Conservation (phyloP, 2,113 vertebrate species). For the Pituophis catenifer region DNA sequence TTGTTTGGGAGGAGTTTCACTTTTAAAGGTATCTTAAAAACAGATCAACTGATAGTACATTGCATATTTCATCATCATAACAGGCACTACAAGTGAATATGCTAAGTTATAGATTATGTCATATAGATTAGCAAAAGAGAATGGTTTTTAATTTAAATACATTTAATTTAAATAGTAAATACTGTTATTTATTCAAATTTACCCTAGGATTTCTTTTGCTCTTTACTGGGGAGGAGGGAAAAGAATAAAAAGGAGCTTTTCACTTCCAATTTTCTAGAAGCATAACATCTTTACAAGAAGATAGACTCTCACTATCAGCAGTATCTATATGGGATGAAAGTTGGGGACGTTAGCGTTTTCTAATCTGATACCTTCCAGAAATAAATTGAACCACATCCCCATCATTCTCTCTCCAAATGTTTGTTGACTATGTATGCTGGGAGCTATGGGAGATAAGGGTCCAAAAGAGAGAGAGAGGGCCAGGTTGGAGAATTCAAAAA, state of each 20-base stretch:
- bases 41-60: background rate
- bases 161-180: background rate
- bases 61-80: background rate
- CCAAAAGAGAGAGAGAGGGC: background rate
- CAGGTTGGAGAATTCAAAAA: background rate
- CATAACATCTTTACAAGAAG: background rate
- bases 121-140: background rate
- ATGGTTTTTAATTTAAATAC: background rate
- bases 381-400: background rate
- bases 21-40: background rate
- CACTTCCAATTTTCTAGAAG: background rate
- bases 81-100: background rate
- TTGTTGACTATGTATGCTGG: background rate
- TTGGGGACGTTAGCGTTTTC: background rate
- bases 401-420: background rate
- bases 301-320: background rate
- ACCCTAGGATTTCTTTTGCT: background rate
- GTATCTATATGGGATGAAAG: background rate
- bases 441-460: background rate
- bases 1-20: background rate
- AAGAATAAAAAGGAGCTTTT: background rate
- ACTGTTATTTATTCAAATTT: background rate
- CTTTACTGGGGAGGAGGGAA: background rate
- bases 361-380: background rate
- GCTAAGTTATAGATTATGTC: background rate